phyloP scores from a whole-genome alignment of 2,888 invertebrate genomes.

The Mimas tiliae region DNA sequence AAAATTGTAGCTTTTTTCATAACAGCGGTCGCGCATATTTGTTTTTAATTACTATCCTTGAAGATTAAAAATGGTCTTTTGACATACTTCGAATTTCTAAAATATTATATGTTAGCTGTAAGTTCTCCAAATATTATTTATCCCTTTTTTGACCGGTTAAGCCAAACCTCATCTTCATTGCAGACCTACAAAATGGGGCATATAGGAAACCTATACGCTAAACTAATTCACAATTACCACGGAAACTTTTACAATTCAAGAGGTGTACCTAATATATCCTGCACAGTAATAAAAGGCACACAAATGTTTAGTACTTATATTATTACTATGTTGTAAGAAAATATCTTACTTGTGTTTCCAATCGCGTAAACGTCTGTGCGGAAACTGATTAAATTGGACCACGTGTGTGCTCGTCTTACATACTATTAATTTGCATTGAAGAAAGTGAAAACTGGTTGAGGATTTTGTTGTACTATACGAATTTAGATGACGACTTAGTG shows the following conservation, averaged over 20 bases:
- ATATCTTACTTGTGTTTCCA: not conserved
- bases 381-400: conserved; percentile 21
- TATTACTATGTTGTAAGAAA: conserved; percentile 6
- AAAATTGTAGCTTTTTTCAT: too few relatives aligned
- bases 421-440: conserved; percentile 17
- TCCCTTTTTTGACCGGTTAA: too few relatives aligned
- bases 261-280: not conserved
- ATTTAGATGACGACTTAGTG: not conserved
- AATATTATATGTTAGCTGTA: too few relatives aligned
- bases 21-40: too few relatives aligned
- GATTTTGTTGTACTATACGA: not conserved
- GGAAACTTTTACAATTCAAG: conserved; percentile 16
- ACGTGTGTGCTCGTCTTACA: not conserved
- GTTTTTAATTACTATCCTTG: too few relatives aligned
- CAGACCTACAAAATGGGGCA: not conserved
- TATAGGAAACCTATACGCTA: not conserved
- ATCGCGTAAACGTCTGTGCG: conserved; percentile 9
- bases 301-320: not conserved
- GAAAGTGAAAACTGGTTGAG: not conserved
- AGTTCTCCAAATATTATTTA: too few relatives aligned
- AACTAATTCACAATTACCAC: not conserved
- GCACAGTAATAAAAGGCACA: not conserved
- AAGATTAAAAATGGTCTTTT: too few relatives aligned
- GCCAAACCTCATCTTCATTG: too few relatives aligned
- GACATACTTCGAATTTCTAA: too few relatives aligned